Base-by-base conservation (phyloP, 2,113 vertebrate species). In the Scomber japonicus region DNA sequence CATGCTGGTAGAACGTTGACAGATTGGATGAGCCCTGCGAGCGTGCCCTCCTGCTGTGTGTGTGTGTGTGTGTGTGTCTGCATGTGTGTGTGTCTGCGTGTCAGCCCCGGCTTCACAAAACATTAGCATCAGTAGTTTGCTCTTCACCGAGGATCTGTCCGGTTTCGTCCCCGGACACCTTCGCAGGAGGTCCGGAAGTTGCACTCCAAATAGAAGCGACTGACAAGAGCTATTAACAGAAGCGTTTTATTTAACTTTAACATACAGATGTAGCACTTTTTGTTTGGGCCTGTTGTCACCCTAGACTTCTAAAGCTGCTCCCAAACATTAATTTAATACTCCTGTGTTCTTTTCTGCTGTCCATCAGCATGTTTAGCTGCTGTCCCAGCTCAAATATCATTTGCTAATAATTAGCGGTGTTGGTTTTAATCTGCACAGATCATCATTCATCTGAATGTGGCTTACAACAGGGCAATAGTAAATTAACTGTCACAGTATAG, bases 71-170 rank as follows among this genome's bases (percentile, higher is more conserved):
- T 49, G 5, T 55, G 40, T 57, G 40, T 65, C 30, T 35, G 5
- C 8, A 8, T 60, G 55, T 57, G 63, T 70, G 78, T 64, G 78
- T 1, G 55, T 53, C 61, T 45, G 11, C 40, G 62, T 82, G 79
- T 84, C 63, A 82, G 24, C 76, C 57, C 57, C 3, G 8, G 80
- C 81, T 88, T 91, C 87, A 89, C 74, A 82, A 82, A 88, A 80
- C 56, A 69, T 91, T 90, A 92, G 66, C 75, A 82, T 90, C 88
- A 81, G 73, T 80, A 46, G 74, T 71, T 75, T 61, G 81, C 53
- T 75, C 67, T 81, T 76, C 68, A 67, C 71, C 21, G 54, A 88
- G 69, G 57, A 82, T 69, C 40, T 62, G 81, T 83, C 62, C 57
- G 59, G 75, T 31, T 72, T 59, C 31, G 59, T 88, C 72, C 78